Percentiles rank a stretch among this genome's conserved stretches.
phyloP scores from a whole-genome alignment of 1,140 invertebrate species.

The Mizuhopecten yessoensis region DNA sequence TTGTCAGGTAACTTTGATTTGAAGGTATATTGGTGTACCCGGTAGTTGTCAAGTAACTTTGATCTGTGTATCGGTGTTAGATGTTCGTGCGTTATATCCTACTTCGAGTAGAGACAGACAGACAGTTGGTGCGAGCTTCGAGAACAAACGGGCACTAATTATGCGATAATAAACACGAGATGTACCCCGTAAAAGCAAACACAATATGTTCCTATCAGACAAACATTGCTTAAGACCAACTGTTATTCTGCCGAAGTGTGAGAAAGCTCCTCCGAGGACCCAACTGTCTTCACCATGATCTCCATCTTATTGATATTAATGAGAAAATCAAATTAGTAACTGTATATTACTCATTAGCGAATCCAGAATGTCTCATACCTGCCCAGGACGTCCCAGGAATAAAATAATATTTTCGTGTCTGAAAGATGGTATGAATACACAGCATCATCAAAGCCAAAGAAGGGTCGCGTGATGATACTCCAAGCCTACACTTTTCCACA shows the following conservation, averaged over 20 bases:
- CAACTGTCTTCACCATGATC: not conserved
- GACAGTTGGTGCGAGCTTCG: not conserved
- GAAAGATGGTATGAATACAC: not conserved
- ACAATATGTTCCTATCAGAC: slow-evolving; percentile 7
- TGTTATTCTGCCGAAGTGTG: not conserved
- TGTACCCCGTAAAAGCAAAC: not conserved
- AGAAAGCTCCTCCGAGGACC: not conserved
- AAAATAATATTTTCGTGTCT: not conserved
- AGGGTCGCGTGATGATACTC: not conserved
- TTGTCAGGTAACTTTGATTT: not conserved
- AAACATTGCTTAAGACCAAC: not conserved
- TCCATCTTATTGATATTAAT: not conserved
- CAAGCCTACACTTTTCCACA: slow-evolving; percentile 12
- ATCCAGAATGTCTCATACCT: slow-evolving; percentile 13
- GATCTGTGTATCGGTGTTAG: not conserved
- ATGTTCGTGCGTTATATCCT: not conserved
- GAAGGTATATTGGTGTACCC: not conserved
- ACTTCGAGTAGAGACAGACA: not conserved
- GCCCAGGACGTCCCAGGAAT: not conserved
- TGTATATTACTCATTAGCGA: slow-evolving; percentile 6
- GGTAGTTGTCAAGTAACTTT: not conserved
- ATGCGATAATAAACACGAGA: not conserved
- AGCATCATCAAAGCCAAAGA: slow-evolving; percentile 10
- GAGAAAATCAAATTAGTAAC: slow-evolving; percentile 35
- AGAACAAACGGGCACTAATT: slow-evolving; percentile 24